Evolutionary conservation across 2,888 invertebrate species (phyloP), one percentile per base, ranked within the genome.

Genomic region (Cerastis rubricosa): DNA sequence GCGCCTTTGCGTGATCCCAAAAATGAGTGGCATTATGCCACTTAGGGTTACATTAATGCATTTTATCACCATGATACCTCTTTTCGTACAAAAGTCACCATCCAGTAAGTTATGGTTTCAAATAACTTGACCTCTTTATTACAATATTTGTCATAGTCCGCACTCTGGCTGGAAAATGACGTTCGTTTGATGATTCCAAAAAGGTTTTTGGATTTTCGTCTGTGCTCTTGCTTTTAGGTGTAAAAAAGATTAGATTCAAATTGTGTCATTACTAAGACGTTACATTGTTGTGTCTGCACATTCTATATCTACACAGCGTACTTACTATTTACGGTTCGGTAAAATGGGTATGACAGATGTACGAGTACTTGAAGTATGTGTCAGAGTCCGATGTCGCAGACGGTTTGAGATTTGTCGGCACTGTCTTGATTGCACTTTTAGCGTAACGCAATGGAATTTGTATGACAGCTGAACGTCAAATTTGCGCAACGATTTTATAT

Each of bases 11-110:
- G 40, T n/a, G 12, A 22, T 12, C 63, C n/a, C 12, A n/a, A 63
- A 63, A 14, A 40, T 40, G 12, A 63, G 63, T 63, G n/a, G 40
- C 22, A n/a, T n/a, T n/a, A 22, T 40, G 22, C 40, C 12, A n/a
- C 40, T 9, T 9, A 35, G 1, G 17, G 63, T 63, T 40, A 22
- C 3, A 47, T 54, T 6, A 17, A 29, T 6, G 25, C 49, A 17
- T 12, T 54, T 5, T 2, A 25, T 77, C 9, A 54, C 12, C 7
- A 29, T 29, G 6, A 29, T 25, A 43, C 7, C 35, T 51, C 8
- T 71, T 80, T 47, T 63, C 29, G 19, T 11, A 14, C n/a, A 51
- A 51, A 57, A 43, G 11, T 81, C 25, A 57, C 57, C 57, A 65
- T 74, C 7, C 17, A 51, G 25, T n/a, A 19, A 59, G 5, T 74